A percentile compares a stretch with the other conserved stretches of the same genome.
Evolutionary conservation across 1,140 invertebrate species (phyloP).

Genomic region (Sminthurinus signatus): DNA sequence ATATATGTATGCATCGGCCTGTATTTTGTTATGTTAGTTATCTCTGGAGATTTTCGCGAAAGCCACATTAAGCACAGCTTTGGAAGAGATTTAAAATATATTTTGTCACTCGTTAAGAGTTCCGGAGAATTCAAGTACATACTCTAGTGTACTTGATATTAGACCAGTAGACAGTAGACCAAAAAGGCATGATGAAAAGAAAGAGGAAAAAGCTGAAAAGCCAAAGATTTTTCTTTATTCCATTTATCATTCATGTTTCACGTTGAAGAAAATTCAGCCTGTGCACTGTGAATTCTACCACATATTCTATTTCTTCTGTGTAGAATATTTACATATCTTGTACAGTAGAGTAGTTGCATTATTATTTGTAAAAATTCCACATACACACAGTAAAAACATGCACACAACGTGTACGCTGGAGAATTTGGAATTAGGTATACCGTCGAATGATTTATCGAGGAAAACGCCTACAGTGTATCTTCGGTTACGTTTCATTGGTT

Average conservation of each 20-base stretch:
- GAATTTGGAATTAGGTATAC: no score
- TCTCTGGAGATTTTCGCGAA: conserved; percentile 10
- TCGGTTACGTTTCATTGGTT: conserved; percentile 8
- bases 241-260: conserved; percentile 14
- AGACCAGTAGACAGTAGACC: no score
- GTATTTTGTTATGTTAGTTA: background rate
- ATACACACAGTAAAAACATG: no score
- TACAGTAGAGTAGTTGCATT: no score
- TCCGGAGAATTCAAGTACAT: background rate
- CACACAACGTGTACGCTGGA: no score
- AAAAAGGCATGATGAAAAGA: background rate
- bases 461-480: background rate
- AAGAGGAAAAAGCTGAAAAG: background rate
- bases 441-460: conserved; percentile 5
- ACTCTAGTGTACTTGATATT: no score
- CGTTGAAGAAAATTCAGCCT: no score
- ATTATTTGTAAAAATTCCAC: no score
- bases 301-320: no score
- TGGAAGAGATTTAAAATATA: conserved; percentile 15
- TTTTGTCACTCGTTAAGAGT: conserved; percentile 15
- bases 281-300: no score
- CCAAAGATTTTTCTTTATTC: conserved; percentile 13
- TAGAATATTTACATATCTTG: no score
- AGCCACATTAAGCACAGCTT: conserved; percentile 13
- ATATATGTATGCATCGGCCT: no score